Evolutionary conservation across 1,140 invertebrate species (phyloP), one percentile per base, ranked within the genome.

Genomic region (Tetranychus urticae): DNA sequence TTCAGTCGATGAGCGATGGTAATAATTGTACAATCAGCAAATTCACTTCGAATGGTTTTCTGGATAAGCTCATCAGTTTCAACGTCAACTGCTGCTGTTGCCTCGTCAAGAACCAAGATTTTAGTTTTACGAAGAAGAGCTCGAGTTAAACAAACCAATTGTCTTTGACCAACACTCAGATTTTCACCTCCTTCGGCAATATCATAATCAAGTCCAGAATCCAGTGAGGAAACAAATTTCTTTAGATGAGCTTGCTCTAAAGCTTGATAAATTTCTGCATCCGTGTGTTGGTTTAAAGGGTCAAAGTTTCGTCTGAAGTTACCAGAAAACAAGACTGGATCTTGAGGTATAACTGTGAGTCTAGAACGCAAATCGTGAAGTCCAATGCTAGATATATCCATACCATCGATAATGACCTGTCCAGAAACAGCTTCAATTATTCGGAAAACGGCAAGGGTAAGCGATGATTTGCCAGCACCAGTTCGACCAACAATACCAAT

Each of bases 391-490:
- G 82, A 74, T 65, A 97, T 91, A 70, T 94, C 82, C 12, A 88
- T 70, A 47, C 81, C 84, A 74, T 98, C 94, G 61, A 98, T 92
- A n/a, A 81, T 68, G 63, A 98, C 96, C 56, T 75, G 73, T 12
- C 91, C 77, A n/a, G 68, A 67, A 34, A 63, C 67, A n/a, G 76
- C 63, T 71, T 93, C 89, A 65, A 94, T 84, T 66, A 93, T 89
- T 71, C 89, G 83, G 71, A 90, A 89, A 13, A 90, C 71, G 1
- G 82, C 79, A 34, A 89, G 69, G 0, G 86, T 87, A 36, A 90
- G 72, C 33, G 85, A 88, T 1, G 84, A 86, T 72, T 90, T 89
- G 47, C 86, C 86, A 50, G 85, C 85, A 62, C 85, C 85, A 5
- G 55, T 56, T 23, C 55, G 55, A 33, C 55, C 55, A 35, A 56